A percentile compares a stretch with the other conserved stretches of the same genome.
Evolutionary conservation across 92 coral and sea anemone species (phyloP).

Genomic region (Phymanthus crucifer): DNA sequence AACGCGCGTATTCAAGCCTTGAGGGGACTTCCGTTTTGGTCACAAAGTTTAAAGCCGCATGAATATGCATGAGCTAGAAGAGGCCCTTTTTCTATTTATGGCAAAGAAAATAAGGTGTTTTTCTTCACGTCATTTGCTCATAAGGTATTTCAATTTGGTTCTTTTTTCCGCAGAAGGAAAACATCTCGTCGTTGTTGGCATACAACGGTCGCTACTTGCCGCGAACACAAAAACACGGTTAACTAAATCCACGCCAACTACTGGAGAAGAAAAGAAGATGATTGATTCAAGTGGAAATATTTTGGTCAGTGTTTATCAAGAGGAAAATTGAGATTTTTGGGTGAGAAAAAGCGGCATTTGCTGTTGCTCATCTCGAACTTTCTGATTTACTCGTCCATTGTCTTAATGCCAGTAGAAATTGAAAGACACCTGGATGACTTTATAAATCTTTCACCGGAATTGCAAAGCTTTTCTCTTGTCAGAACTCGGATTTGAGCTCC

Average conservation of each 20-base stretch:
- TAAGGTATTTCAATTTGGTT: slow-evolving; percentile 22
- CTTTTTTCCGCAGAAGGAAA: slow-evolving; percentile 15
- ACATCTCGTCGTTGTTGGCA: not conserved
- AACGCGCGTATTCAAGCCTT: not conserved
- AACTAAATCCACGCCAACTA: not conserved
- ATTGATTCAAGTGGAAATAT: not conserved
- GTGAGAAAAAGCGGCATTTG: not conserved
- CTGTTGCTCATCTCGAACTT: not conserved
- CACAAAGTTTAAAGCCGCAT: slow-evolving; percentile 8
- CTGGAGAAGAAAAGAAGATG: not conserved
- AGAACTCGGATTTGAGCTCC: not conserved
- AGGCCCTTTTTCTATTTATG: slow-evolving; percentile 22
- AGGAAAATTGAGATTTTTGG: not conserved
- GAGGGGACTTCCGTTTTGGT: slow-evolving; percentile 16
- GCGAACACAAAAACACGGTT: not conserved
- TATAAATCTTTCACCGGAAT: not conserved
- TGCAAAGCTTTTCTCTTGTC: not conserved
- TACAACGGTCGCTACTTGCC: not conserved
- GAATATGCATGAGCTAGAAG: slow-evolving; percentile 17
- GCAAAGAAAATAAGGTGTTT: slow-evolving; percentile 2
- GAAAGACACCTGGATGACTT: not conserved
- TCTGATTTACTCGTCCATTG: not conserved
- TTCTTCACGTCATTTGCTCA: slow-evolving; percentile 24
- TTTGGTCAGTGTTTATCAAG: not conserved
- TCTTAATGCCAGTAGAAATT: not conserved